phyloP scores from a whole-genome alignment of 2,888 invertebrate species.

The Drosophila pegasa region DNA sequence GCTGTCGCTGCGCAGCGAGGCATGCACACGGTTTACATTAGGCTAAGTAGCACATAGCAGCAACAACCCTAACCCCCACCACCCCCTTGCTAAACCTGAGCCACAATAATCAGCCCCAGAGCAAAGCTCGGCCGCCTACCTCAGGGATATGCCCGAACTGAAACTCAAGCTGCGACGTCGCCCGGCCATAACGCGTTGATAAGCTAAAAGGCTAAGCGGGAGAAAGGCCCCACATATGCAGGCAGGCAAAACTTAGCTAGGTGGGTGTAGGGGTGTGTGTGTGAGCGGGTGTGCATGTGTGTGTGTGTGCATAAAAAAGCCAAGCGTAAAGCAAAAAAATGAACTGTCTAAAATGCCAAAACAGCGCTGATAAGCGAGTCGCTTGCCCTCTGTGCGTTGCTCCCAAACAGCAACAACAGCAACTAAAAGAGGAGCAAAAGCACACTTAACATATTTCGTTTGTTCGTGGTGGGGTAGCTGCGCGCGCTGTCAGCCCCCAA shows the following conservation, averaged over 20 bases:
- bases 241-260: constrained; percentile 9
- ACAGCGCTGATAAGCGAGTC: constrained; percentile 70
- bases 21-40: constrained; percentile 78
- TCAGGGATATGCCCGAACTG: constrained; percentile 40
- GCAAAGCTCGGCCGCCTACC: constrained; percentile 45
- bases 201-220: constrained; percentile 66
- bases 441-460: constrained; percentile 73
- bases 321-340: constrained; percentile 32
- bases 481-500: constrained; percentile 3
- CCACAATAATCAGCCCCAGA: constrained; percentile 22
- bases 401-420: no score
- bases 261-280: constrained; percentile 20
- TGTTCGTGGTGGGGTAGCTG: constrained; percentile 12
- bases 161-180: constrained; percentile 23
- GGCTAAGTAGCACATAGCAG: constrained; percentile 72
- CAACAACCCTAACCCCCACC: constrained; percentile 1
- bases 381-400: constrained; percentile 49
- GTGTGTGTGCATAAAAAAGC: constrained; percentile 39
- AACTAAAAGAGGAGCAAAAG: constrained; percentile 6
- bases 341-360: constrained; percentile 63
- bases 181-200: constrained; percentile 75
- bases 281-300: constrained; percentile 29
- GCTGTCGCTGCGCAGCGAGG: constrained; percentile 67
- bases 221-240: constrained; percentile 25
- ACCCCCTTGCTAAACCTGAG: not conserved